Conservation (phyloP, 1,140 invertebrate genomes). For the Musca vetustissima region DNA sequence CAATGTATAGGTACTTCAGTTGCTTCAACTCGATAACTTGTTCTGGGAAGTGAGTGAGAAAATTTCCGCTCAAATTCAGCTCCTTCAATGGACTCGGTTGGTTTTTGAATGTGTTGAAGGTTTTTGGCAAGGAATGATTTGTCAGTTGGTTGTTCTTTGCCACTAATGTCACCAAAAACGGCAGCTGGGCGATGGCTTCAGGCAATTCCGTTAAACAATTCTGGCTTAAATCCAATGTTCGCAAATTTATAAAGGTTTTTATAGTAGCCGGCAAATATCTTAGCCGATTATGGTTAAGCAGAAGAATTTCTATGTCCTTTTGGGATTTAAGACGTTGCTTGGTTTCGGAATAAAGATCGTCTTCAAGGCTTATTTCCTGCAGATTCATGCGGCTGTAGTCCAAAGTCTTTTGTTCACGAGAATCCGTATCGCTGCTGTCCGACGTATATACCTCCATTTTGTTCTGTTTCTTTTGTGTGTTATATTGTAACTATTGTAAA, state of each 20-base stretch:
- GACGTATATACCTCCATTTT: slow-evolving; percentile 75
- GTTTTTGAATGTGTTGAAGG: slow-evolving; percentile 59
- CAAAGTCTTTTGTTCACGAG: slow-evolving; percentile 65
- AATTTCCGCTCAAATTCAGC: slow-evolving; percentile 91
- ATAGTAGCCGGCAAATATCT: slow-evolving; percentile 59
- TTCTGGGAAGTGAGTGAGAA: slow-evolving; percentile 78
- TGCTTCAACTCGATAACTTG: slow-evolving; percentile 78
- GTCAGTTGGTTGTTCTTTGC: slow-evolving; percentile 86
- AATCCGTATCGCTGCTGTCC: slow-evolving; percentile 77
- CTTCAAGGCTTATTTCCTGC: slow-evolving; percentile 61
- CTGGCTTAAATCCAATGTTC: slow-evolving; percentile 82
- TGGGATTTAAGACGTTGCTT: slow-evolving; percentile 62
- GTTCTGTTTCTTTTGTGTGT: background rate
- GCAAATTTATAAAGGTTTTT: slow-evolving; percentile 67
- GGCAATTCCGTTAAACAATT: slow-evolving; percentile 79
- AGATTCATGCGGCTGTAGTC: slow-evolving; percentile 71
- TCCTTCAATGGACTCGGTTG: slow-evolving; percentile 65
- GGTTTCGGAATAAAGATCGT: slow-evolving; percentile 52
- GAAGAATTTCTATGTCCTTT: slow-evolving; percentile 63
- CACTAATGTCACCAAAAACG: slow-evolving; percentile 69
- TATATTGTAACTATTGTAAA: no score
- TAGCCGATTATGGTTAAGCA: slow-evolving; percentile 73
- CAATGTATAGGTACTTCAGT: slow-evolving; percentile 85
- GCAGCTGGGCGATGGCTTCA: slow-evolving; percentile 68
- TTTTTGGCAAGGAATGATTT: slow-evolving; percentile 83